phyloP scores from a whole-genome alignment of 1,140 invertebrate species.

The Drosophila teissieri region DNA sequence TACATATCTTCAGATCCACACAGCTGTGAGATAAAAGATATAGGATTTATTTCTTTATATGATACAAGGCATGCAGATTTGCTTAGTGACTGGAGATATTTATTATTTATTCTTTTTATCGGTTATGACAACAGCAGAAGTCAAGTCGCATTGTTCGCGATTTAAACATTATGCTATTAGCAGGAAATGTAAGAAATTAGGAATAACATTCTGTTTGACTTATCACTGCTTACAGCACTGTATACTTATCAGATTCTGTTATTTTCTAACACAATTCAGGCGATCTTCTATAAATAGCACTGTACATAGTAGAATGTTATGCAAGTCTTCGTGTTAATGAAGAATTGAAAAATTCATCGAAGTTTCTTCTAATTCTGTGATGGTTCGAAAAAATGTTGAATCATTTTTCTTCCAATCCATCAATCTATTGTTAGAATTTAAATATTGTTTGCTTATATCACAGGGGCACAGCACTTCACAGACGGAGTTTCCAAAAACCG shows the following conservation, averaged over 20 bases:
- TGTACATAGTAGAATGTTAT: neutral
- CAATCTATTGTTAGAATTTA: conserved; percentile 60
- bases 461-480: conserved; percentile 60
- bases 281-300: neutral
- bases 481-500: conserved; percentile 27
- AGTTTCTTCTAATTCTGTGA: too few species aligned
- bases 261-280: neutral
- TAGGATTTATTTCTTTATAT: neutral
- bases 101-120: neutral
- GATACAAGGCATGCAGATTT: neutral
- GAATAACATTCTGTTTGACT: neutral
- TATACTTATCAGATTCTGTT: neutral
- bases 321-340: neutral
- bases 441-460: conserved; percentile 66
- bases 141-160: neutral
- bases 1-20: neutral
- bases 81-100: neutral
- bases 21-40: neutral
- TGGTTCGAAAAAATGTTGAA: neutral
- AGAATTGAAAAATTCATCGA: too few species aligned
- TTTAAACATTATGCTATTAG: neutral
- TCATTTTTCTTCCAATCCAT: conserved; percentile 11
- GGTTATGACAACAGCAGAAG: too few species aligned
- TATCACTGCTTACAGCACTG: too few species aligned
- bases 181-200: neutral